Evolutionary conservation across 2,113 vertebrate species (phyloP).

Genomic region (Ceratotherium simum): DNA sequence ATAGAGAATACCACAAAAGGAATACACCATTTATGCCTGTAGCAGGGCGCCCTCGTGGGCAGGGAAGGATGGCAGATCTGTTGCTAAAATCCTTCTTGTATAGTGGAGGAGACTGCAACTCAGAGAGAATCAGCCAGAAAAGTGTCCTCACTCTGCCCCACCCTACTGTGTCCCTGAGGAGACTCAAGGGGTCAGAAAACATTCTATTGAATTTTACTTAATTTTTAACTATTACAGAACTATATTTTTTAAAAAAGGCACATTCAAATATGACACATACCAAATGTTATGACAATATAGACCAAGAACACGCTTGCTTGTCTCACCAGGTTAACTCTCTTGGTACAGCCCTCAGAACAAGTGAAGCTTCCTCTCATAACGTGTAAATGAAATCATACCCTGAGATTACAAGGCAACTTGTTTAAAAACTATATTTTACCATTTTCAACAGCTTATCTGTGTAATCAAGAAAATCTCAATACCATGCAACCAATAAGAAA

Average conservation of each 20-base stretch:
- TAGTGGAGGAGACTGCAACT: background rate
- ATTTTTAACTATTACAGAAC: constrained; percentile 50
- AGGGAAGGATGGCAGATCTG: background rate
- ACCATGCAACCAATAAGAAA: background rate
- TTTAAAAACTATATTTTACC: constrained; percentile 30
- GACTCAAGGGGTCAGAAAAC: background rate
- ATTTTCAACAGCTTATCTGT: constrained; percentile 11
- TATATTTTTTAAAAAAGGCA: background rate
- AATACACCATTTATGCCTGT: background rate
- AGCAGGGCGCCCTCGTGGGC: rapidly evolving
- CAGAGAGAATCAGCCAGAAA: background rate
- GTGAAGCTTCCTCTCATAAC: background rate
- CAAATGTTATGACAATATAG: background rate
- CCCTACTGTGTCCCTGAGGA: background rate
- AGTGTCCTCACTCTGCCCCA: background rate
- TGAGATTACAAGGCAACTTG: background rate
- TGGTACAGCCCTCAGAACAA: background rate
- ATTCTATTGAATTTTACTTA: constrained; percentile 57
- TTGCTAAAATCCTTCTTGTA: background rate
- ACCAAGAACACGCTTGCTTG: background rate
- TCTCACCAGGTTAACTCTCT: background rate
- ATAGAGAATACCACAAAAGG: background rate
- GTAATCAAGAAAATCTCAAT: constrained; percentile 27
- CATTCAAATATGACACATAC: background rate
- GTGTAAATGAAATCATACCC: background rate